These are phyloP conservation scores for Eumeta japonica DNA, from an alignment of 1,140 invertebrate genomes.

Conservation along the genomic window DNA sequence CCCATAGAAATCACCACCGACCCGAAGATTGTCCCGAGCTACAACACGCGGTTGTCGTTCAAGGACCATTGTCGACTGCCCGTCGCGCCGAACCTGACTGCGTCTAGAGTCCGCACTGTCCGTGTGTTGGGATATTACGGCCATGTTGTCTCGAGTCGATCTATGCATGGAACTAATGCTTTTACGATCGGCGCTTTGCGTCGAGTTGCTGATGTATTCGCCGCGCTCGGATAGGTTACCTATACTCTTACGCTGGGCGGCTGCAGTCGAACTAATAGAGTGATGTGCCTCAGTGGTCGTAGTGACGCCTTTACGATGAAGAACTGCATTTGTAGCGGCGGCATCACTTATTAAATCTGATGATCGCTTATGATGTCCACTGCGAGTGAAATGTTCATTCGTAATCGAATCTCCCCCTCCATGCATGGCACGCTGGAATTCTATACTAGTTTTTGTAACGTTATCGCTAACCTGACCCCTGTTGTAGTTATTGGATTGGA, in stretches of 20 bases:
- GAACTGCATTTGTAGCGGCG: conserved; percentile 71
- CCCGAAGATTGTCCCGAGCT: conserved; percentile 63
- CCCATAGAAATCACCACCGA: conserved; percentile 71
- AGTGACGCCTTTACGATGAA: conserved; percentile 70
- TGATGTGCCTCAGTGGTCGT: conserved; percentile 62
- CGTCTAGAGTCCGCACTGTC: conserved; percentile 42
- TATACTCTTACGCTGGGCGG: conserved; percentile 76
- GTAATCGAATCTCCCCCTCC: conserved; percentile 27
- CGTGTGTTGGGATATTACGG: conserved; percentile 46
- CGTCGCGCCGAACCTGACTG: conserved; percentile 43
- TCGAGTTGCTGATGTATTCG: conserved; percentile 64
- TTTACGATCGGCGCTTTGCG: conserved; percentile 67
- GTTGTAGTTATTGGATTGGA: conserved; percentile 19
- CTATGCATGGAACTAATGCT: conserved; percentile 76
- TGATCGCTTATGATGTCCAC: conserved; percentile 64
- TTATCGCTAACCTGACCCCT: conserved; percentile 43
- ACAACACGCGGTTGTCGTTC: conserved; percentile 60
- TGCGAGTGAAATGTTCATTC: conserved; percentile 23
- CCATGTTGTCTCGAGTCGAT: conserved; percentile 54
- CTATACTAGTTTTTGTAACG: conserved; percentile 45
- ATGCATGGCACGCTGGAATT: conserved; percentile 50
- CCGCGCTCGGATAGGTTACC: conserved; percentile 72
- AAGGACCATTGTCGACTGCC: conserved; percentile 44
- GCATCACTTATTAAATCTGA: conserved; percentile 72
- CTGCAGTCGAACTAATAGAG: conserved; percentile 71